phyloP scores from a whole-genome alignment of 2,797 vertebrate genomes.

The Anguilla marmorata region DNA sequence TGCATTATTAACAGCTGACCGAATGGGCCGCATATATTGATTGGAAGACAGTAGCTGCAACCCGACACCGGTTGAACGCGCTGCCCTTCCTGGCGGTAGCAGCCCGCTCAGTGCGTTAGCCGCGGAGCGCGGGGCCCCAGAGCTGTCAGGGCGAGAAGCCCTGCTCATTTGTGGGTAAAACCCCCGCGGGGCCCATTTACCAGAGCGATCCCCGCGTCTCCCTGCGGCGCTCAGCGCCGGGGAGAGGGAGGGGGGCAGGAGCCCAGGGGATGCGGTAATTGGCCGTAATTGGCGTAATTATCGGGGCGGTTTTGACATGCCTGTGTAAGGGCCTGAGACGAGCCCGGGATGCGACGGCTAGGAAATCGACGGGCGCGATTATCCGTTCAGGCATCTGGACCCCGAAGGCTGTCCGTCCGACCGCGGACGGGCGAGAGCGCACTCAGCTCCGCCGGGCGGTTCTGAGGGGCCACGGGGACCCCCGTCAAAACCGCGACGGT shows the following conservation, averaged over 20 bases:
- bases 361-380: background rate
- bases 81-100: background rate
- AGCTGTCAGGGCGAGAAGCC: background rate
- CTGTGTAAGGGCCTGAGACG: conserved; percentile 41
- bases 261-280: conserved; percentile 41
- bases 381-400: background rate
- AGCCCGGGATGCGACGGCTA: background rate
- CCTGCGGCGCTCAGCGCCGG: conserved; percentile 29
- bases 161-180: background rate
- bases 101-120: background rate
- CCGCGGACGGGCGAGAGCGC: background rate
- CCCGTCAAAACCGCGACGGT: background rate
- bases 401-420: background rate
- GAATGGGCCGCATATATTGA: background rate
- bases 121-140: background rate
- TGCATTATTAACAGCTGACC: conserved; percentile 7
- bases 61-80: background rate
- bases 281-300: conserved; percentile 48
- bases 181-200: background rate
- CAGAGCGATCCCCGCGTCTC: background rate
- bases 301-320: conserved; percentile 40
- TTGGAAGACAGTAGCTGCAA: background rate
- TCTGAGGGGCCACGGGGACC: too few relatives aligned
- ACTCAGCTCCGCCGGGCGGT: too few relatives aligned
- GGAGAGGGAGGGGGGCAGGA: background rate